A percentile compares a stretch with the other conserved stretches of the same genome.
These are phyloP conservation scores for Caradrina kadenii DNA, from an alignment of 2,888 invertebrate species.

Conservation along the genomic window DNA sequence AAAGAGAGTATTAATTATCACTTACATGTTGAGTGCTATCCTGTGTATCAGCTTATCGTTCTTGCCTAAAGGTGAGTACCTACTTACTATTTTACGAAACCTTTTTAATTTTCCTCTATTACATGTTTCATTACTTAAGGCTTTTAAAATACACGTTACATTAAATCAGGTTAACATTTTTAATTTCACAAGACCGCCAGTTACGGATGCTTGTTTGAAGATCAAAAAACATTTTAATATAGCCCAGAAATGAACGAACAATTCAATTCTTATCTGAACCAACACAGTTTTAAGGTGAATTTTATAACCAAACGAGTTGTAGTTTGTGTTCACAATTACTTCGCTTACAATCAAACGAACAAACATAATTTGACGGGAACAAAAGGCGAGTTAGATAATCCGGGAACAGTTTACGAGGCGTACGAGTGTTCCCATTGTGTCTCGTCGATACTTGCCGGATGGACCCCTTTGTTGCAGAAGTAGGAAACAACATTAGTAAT, in stretches of 20 bases:
- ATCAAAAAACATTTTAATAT: background rate
- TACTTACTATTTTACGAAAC: background rate
- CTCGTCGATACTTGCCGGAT: conserved; percentile 31
- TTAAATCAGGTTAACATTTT: background rate
- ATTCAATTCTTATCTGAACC: conserved; percentile 5
- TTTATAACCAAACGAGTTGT: conserved; percentile 48
- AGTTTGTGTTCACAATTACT: conserved; percentile 61
- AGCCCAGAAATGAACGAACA: background rate
- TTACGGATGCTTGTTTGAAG: background rate
- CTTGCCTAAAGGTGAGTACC: conserved; percentile 88
- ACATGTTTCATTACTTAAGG: no score
- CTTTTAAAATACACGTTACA: no score
- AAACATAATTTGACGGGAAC: conserved; percentile 77
- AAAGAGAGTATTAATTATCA: conserved; percentile 91
- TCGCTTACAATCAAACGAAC: conserved; percentile 71
- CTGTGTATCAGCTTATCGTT: conserved; percentile 92
- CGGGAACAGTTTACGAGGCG: conserved; percentile 63
- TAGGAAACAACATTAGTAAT: conserved; percentile 13
- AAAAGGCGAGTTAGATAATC: conserved; percentile 77
- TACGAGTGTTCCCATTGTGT: conserved; percentile 44
- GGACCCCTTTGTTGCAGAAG: conserved; percentile 24
- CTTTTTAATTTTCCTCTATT: no score
- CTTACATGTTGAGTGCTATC: conserved; percentile 92
- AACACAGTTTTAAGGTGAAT: conserved; percentile 28
- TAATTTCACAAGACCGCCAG: background rate